These are phyloP conservation scores for Harpagus bidentatus DNA, from an alignment of 2,113 vertebrate genomes.

Conservation along the genomic window DNA sequence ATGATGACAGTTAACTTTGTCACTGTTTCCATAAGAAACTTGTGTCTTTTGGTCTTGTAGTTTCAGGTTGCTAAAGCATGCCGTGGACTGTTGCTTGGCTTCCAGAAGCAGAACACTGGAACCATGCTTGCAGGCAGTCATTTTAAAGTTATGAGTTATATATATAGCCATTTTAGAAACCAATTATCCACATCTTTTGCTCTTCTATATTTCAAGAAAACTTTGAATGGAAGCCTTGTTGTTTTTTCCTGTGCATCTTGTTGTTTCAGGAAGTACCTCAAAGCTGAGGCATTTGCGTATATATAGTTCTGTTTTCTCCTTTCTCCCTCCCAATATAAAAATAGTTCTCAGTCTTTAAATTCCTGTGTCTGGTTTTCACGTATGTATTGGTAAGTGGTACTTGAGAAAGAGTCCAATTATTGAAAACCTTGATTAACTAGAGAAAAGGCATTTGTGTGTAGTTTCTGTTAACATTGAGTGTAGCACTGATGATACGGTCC, in stretches of 20 bases:
- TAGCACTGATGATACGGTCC: not conserved
- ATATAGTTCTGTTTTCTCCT: not conserved
- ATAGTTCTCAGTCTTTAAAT: not conserved
- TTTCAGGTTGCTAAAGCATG: not conserved
- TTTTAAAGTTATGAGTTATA: not conserved
- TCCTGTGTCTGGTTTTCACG: fast-evolving
- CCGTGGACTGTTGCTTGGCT: not conserved
- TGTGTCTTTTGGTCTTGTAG: not conserved
- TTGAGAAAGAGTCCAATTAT: not conserved
- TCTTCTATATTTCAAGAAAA: not conserved
- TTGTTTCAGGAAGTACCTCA: not conserved
- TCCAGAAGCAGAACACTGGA: not conserved
- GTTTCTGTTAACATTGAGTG: not conserved
- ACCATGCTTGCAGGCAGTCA: not conserved
- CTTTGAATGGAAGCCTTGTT: not conserved
- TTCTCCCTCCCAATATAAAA: not conserved
- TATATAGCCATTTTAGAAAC: not conserved
- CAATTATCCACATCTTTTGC: not conserved
- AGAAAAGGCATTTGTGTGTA: not conserved
- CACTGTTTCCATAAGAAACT: slow-evolving; percentile 25
- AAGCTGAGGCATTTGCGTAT: not conserved
- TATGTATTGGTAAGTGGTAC: not conserved
- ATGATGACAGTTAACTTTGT: slow-evolving; percentile 26
- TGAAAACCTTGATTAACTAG: not conserved
- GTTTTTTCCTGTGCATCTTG: not conserved